Evolutionary conservation across 2,113 vertebrate genomes (phyloP).

Genomic region (Fregata magnificens): DNA sequence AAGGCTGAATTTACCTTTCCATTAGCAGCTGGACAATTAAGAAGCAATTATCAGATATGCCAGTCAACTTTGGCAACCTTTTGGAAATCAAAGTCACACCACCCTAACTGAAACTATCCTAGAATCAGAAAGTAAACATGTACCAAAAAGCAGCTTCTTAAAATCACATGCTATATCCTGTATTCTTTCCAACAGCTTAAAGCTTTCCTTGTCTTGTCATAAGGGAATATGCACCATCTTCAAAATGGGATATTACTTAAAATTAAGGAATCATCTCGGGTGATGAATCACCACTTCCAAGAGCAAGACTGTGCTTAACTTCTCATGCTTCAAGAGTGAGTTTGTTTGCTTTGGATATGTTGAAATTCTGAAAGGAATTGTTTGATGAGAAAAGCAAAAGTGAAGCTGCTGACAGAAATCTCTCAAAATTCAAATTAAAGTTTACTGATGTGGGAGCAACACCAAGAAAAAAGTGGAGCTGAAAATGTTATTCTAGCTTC

Average conservation of each 20-base stretch:
- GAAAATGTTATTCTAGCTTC: neutral
- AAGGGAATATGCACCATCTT: neutral
- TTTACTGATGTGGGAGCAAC: neutral
- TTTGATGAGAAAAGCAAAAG: neutral
- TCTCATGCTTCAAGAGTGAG: neutral
- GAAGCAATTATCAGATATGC: neutral
- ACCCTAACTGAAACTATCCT: neutral
- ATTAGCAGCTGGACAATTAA: neutral
- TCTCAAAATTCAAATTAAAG: neutral
- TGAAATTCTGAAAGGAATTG: neutral
- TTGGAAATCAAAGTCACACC: neutral
- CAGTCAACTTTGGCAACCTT: neutral
- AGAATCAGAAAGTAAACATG: neutral
- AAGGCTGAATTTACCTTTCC: neutral
- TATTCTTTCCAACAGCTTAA: neutral
- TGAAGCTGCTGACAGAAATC: neutral
- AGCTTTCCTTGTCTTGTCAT: neutral
- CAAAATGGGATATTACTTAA: neutral
- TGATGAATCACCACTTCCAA: neutral
- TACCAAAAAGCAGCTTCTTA: neutral
- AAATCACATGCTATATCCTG: neutral
- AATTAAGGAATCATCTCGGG: neutral
- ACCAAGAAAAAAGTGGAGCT: accelerated
- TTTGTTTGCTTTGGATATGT: neutral
- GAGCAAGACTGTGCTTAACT: neutral